Base-by-base conservation (phyloP, 2,113 vertebrate species). In the Alethe castanea region DNA sequence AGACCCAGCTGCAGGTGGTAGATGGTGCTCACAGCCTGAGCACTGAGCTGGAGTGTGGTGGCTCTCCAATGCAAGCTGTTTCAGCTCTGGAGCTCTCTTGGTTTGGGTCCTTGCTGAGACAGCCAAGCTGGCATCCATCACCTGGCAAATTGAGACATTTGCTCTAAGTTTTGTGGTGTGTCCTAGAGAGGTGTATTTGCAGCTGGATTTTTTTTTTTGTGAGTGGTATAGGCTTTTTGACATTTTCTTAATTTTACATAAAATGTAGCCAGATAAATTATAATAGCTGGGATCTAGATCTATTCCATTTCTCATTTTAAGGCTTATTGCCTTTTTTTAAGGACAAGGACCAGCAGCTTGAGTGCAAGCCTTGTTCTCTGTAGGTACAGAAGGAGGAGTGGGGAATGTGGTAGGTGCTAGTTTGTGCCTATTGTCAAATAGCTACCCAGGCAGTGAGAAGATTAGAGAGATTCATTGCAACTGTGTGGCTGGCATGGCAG, bases 81-180 rank as follows among this genome's bases (percentile, higher is more conserved):
- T 33, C 72, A 44, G 15, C 59, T 82, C 66, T 65, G 60, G 57
- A 81, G 40, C 70, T 87, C 14, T 33, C n/a, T 24, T 53, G 2
- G 0, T 66, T 86, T 12, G 3, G 36, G 45, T 57, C 31, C 19
- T 48, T 0, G 1, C 31, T 12, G 16, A 40, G 70, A 15, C 4
- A 87, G 52, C 77, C 38, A 18, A 56, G 16, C 48, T 60, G 67
- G n/a, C 6, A 81, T 45, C 56, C 15, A 12, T 60, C 67, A 19
- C 0, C 12, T 2, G 2, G 38, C 16, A 40, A 45, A 64, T 1
- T 14, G 20, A 38, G 11, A 13, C 0, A 0, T 33, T 69, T 79
- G 8, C 42, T 57, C 8, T 12, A 20, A 50, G 16, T 50, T 60
- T 25, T 53, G 31, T 72, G 38, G 13, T 6, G 2, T 50, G 35